phyloP scores from a whole-genome alignment of 2,113 vertebrate species.

The Pachycephala philippinensis region DNA sequence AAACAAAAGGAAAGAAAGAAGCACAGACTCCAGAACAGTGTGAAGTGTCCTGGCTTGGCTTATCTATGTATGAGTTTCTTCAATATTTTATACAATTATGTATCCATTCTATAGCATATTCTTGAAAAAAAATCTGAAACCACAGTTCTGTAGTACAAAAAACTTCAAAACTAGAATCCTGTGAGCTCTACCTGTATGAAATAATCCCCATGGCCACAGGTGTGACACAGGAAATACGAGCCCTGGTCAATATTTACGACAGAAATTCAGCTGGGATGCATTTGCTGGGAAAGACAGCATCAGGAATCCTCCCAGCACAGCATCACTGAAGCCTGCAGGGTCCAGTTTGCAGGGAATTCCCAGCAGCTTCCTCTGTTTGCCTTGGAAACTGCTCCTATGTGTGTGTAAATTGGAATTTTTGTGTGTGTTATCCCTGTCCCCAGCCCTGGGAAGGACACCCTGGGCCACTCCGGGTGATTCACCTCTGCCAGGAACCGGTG shows the following conservation, averaged over 20 bases:
- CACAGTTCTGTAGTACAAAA: neutral
- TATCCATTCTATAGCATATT: neutral
- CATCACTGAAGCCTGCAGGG: neutral
- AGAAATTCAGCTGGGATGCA: neutral
- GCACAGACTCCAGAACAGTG: accelerated
- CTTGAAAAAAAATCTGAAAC: neutral
- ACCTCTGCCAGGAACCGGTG: neutral
- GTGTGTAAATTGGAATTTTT: accelerated
- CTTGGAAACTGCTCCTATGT: neutral
- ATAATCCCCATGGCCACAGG: neutral
- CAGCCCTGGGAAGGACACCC: neutral
- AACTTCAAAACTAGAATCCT: neutral
- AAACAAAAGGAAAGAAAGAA: neutral
- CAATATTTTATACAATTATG: neutral
- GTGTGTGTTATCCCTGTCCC: accelerated
- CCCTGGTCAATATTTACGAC: neutral
- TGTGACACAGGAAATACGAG: neutral
- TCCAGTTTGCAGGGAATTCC: neutral
- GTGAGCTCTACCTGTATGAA: neutral
- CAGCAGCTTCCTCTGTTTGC: neutral
- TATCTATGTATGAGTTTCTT: neutral
- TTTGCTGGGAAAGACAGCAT: neutral
- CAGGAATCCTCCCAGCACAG: neutral
- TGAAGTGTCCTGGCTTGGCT: neutral
- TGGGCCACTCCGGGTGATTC: accelerated